Percentiles rank a stretch among this genome's conserved stretches.
Evolutionary conservation across 2,888 invertebrate species (phyloP).

Genomic region (Hemistola chrysoprasaria): DNA sequence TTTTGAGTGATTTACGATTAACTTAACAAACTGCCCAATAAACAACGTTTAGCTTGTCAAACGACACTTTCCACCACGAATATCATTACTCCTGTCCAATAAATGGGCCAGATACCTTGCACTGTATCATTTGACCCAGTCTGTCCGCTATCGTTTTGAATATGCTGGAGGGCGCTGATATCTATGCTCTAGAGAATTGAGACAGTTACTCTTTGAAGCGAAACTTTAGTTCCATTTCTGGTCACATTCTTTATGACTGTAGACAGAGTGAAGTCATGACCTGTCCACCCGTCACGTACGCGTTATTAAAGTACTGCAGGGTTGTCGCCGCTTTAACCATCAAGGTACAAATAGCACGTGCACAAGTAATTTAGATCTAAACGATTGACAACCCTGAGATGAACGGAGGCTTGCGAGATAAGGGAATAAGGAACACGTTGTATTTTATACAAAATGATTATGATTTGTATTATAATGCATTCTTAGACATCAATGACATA

Average conservation of each 20-base stretch:
- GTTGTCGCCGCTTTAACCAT: slow-evolving; percentile 34
- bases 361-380: slow-evolving; percentile 52
- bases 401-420: slow-evolving; percentile 50
- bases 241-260: too few relatives aligned
- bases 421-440: slow-evolving; percentile 33
- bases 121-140: slow-evolving; percentile 28
- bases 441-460: slow-evolving; percentile 30
- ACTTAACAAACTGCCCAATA: neutral
- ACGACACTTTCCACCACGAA: slow-evolving; percentile 15
- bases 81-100: slow-evolving; percentile 17
- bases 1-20: too few relatives aligned
- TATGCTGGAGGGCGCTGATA: too few relatives aligned
- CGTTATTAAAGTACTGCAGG: slow-evolving; percentile 39
- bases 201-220: too few relatives aligned
- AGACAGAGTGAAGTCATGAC: slow-evolving; percentile 30
- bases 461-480: slow-evolving; percentile 29
- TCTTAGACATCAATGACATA: too few relatives aligned
- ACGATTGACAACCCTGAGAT: slow-evolving; percentile 44
- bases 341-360: slow-evolving; percentile 43
- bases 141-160: too few relatives aligned
- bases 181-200: too few relatives aligned
- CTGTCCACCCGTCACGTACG: slow-evolving; percentile 37
- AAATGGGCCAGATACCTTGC: slow-evolving; percentile 26
- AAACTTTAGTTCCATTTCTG: too few relatives aligned
- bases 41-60: slow-evolving; percentile 17